Evolutionary conservation across 2,113 vertebrate genomes (phyloP), one percentile per base, ranked within the genome.

Genomic region (Etheostoma spectabile): DNA sequence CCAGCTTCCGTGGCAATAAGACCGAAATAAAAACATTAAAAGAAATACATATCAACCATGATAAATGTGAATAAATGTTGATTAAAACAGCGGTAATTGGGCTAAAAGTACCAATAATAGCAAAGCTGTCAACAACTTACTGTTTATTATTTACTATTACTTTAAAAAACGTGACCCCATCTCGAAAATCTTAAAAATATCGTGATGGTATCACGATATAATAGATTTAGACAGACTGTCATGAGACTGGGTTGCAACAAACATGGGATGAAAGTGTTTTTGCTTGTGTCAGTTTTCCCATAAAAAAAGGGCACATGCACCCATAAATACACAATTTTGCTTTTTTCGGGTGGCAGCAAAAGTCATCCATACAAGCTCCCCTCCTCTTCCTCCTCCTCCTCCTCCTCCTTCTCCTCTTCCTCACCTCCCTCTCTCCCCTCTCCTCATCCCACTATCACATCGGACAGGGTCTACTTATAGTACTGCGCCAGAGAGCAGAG

Each of bases 401-500:
- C 48, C 35, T 35, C 65, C 18, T 51, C 67, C 38, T 49, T 75
- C 73, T 30, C 74, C 74, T 30, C 42, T n/a, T 45, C 49, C 69
- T 42, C 33, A n/a, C 53, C 46, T 38, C 67, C 22, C 59, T 49
- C 27, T 27, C 56, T 6, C 51, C 46, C 55, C 56, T 30, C 79
- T 62, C 71, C 85, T 90, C 89, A 88, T 86, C 90, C 87, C 85
- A 66, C 90, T 93, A 91, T 93, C 93, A 91, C 91, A 88, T 89
- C 84, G 87, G 90, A 90, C 91, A 93, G 92, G 89, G 92, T 92
- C 93, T 92, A 79, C 92, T 92, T 94, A 90, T 84, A 93, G 89
- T 46, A 51, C 74, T 73, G 66, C 74, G 85, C 89, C 91, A 89
- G 86, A 35, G 76, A 92, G 85, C 76, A 63, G 84, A 91, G 92